Conservation (phyloP, 37 sponge, comb jelly and placozoan species). For the Agelas oroides region DNA sequence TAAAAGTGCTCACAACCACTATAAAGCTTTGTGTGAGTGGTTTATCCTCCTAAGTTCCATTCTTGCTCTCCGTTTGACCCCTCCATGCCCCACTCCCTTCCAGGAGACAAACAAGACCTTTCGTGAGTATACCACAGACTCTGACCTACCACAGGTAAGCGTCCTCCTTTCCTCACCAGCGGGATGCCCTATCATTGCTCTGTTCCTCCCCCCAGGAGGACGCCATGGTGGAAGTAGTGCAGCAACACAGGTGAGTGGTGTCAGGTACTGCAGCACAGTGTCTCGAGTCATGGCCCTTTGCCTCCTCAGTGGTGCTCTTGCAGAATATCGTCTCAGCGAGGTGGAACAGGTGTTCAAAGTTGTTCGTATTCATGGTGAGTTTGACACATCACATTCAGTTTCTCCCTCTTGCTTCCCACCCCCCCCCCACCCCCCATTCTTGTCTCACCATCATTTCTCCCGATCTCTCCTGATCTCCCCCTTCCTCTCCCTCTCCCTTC, state of each 20-base stretch:
- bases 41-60: no score
- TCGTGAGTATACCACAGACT: neutral
- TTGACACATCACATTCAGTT: neutral
- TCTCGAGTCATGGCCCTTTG: no score
- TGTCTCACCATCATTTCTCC: neutral
- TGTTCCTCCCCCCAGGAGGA: neutral
- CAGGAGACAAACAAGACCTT: conserved; percentile 8
- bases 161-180: no score
- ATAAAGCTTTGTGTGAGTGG: conserved; percentile 8
- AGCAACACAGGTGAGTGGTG: conserved; percentile 2
- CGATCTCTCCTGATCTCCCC: neutral
- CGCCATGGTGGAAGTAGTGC: neutral
- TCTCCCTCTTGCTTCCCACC: neutral
- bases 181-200: neutral
- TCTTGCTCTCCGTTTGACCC: no score
- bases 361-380: neutral
- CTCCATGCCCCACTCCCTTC: no score
- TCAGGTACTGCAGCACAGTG: neutral
- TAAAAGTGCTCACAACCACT: conserved; percentile 1
- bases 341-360: conserved; percentile 8
- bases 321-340: neutral
- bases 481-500: neutral
- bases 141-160: neutral
- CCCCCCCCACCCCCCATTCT: no score
- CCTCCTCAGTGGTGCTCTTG: neutral